phyloP scores from a whole-genome alignment of 1,140 invertebrate genomes.

The Berghia stephanieae region DNA sequence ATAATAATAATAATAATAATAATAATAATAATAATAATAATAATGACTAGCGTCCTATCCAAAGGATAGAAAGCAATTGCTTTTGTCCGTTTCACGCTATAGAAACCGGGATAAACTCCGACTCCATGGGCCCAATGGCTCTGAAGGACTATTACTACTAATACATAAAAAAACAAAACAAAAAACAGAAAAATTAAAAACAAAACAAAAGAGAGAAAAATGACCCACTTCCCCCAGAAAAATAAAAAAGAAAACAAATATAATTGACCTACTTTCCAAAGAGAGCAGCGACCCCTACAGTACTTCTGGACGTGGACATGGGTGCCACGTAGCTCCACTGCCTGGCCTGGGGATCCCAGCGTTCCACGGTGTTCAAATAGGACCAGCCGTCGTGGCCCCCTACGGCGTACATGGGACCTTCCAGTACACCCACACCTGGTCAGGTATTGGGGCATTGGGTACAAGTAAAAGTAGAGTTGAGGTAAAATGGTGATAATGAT shows the following conservation, averaged over 20 bases:
- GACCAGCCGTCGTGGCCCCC: slow-evolving; percentile 96
- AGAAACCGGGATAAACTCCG: no score
- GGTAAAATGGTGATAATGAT: no score
- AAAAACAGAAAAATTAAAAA: neutral
- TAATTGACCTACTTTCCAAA: slow-evolving; percentile 74
- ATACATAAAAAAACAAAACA: neutral
- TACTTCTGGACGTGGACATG: slow-evolving; percentile 86
- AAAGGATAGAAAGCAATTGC: no score
- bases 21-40: no score
- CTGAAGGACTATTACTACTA: neutral
- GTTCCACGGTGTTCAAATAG: slow-evolving; percentile 90
- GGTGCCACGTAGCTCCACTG: slow-evolving; percentile 89
- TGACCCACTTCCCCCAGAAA: no score
- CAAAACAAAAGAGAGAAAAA: neutral
- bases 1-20: no score
- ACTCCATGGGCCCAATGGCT: no score
- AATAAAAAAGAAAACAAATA: neutral
- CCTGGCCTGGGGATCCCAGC: slow-evolving; percentile 86
- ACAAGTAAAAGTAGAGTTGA: neutral
- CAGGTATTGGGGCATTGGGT: neutral
- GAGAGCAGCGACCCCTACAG: slow-evolving; percentile 88
- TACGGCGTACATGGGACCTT: slow-evolving; percentile 90
- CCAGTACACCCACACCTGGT: slow-evolving; percentile 84
- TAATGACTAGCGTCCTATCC: no score
- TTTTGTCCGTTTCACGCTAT: no score